Conservation (phyloP, 2,797 vertebrate species). For the Catharus ustulatus region DNA sequence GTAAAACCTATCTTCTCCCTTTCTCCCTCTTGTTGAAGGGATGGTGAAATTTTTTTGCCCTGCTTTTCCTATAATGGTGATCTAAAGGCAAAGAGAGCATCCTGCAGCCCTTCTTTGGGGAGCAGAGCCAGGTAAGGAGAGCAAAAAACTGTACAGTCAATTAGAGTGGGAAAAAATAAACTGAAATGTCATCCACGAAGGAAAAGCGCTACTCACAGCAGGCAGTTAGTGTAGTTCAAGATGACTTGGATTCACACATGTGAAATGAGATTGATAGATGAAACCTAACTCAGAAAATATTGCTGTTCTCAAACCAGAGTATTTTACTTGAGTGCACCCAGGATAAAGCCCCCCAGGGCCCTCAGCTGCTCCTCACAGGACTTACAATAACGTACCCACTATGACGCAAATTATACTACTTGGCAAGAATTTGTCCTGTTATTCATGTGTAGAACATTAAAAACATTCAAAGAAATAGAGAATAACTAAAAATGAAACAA, state of each 20-base stretch:
- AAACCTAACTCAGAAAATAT: background rate
- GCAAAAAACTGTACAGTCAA: background rate
- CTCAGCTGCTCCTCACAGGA: background rate
- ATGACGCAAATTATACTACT: background rate
- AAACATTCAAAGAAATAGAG: constrained; percentile 22
- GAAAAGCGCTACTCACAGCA: background rate
- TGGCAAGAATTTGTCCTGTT: background rate
- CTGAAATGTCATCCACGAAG: background rate
- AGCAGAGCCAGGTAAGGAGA: background rate
- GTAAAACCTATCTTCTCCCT: background rate
- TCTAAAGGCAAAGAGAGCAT: background rate
- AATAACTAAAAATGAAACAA: background rate
- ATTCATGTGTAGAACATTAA: background rate
- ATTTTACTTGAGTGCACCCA: background rate
- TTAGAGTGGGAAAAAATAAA: background rate
- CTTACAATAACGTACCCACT: background rate
- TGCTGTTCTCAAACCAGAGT: background rate
- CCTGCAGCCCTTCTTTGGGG: background rate
- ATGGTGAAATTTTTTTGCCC: background rate
- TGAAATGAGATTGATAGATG: background rate
- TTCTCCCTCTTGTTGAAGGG: background rate
- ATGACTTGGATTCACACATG: background rate
- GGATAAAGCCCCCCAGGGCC: background rate
- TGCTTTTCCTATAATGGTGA: background rate
- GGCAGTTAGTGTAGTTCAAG: background rate